phyloP scores from a whole-genome alignment of 2,888 invertebrate genomes.

The Entomobrya multifasciata region DNA sequence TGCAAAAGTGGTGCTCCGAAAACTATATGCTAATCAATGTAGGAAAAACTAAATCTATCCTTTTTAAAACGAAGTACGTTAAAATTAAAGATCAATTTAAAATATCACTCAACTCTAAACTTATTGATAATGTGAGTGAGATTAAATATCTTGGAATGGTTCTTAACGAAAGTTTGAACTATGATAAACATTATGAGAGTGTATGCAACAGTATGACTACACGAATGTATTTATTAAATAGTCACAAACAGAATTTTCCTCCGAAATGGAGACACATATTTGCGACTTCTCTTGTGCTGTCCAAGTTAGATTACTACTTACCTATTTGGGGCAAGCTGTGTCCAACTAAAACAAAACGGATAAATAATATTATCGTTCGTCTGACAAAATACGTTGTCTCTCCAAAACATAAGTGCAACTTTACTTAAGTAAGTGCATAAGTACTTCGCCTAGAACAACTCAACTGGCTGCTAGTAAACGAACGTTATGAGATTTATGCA shows the following conservation, averaged over 20 bases:
- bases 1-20: not conserved
- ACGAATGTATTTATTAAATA: not conserved
- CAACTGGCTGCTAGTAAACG: slow-evolving; percentile 6
- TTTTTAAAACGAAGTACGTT: not conserved
- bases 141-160: slow-evolving; percentile 29
- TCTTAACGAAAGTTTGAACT: not conserved
- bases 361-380: slow-evolving; percentile 9
- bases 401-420: not conserved
- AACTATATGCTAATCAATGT: slow-evolving; percentile 18
- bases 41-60: slow-evolving; percentile 1
- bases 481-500: not conserved
- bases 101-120: not conserved
- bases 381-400: not conserved
- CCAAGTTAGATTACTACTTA: slow-evolving; percentile 10
- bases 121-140: no score
- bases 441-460: not conserved
- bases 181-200: not conserved
- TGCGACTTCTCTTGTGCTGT: not conserved
- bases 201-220: no score
- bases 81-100: not conserved
- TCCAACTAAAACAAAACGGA: not conserved
- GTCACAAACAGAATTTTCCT: not conserved
- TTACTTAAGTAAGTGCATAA: not conserved
- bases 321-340: slow-evolving; percentile 22
- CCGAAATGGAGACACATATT: slow-evolving; percentile 23